Conservation (phyloP, 1,140 invertebrate species). For the Cotesia typhae region DNA sequence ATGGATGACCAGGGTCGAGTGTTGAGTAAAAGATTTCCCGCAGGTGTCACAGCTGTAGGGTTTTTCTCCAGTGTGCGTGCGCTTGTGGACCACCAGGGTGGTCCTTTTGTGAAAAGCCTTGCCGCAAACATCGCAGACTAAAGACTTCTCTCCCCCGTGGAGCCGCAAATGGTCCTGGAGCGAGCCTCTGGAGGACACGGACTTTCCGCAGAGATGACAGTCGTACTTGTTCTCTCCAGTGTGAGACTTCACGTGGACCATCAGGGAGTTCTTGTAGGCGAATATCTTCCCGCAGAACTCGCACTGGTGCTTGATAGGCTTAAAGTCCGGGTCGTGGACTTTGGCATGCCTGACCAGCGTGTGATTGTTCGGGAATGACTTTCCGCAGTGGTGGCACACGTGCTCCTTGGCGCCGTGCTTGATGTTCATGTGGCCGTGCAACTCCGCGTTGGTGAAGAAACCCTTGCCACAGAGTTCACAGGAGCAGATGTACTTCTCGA, state of each 20-base stretch:
- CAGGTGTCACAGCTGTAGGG: slow-evolving; percentile 82
- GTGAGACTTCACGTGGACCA: slow-evolving; percentile 65
- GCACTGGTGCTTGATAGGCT: slow-evolving; percentile 59
- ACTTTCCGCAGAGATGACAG: slow-evolving; percentile 75
- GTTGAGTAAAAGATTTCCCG: slow-evolving; percentile 81
- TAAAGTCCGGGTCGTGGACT: slow-evolving; percentile 64
- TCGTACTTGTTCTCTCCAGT: slow-evolving; percentile 81
- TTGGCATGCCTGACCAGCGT: slow-evolving; percentile 61
- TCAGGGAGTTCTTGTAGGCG: slow-evolving; percentile 61
- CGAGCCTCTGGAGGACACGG: slow-evolving; percentile 51
- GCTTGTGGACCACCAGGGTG: slow-evolving; percentile 73
- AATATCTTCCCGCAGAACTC: slow-evolving; percentile 64
- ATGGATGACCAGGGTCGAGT: slow-evolving; percentile 69
- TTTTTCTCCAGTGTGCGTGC: slow-evolving; percentile 76
- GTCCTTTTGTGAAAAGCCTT: slow-evolving; percentile 76
- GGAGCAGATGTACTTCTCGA: slow-evolving; percentile 54
- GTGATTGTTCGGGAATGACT: slow-evolving; percentile 56
- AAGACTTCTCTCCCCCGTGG: slow-evolving; percentile 69
- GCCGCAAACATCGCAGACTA: slow-evolving; percentile 76
- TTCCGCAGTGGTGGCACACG: slow-evolving; percentile 51
- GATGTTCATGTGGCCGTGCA: slow-evolving; percentile 56
- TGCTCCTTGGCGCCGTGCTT: slow-evolving; percentile 57
- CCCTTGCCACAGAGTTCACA: slow-evolving; percentile 64
- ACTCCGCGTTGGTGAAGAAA: slow-evolving; percentile 60
- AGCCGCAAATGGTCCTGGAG: slow-evolving; percentile 68